Evolutionary conservation across 2,797 vertebrate genomes (phyloP).

Genomic region (Mormyrops boulengeri): DNA sequence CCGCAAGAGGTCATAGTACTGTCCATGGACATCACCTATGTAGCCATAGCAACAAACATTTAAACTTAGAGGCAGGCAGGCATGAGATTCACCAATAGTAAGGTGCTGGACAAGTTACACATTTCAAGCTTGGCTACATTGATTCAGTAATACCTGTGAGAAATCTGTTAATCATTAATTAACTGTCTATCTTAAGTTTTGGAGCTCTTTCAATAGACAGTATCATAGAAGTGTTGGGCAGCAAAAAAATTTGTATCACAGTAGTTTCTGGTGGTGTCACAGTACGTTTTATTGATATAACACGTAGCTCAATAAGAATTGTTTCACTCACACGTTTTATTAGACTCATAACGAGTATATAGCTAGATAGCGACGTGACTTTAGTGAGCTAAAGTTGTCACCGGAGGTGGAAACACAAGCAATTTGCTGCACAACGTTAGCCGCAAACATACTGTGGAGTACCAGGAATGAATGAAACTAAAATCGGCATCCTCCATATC

Average conservation of each 20-base stretch:
- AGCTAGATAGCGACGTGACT: too few species aligned
- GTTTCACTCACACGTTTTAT: too few species aligned
- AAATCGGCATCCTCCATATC: too few species aligned
- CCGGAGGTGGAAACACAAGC: too few species aligned
- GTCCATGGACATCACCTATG: constrained; percentile 70
- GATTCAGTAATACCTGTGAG: not conserved
- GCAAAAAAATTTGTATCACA: not conserved
- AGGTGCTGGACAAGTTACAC: not conserved
- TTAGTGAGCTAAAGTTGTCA: too few species aligned
- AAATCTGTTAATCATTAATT: not conserved
- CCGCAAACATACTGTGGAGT: too few species aligned
- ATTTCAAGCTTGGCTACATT: not conserved
- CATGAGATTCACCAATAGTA: not conserved
- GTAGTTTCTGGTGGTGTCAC: not conserved
- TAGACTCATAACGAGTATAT: too few species aligned
- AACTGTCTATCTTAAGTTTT: not conserved
- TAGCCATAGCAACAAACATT: not conserved
- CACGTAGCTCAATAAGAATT: too few species aligned
- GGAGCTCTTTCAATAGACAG: not conserved
- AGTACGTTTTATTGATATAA: not conserved
- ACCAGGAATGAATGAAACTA: too few species aligned
- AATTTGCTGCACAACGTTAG: too few species aligned
- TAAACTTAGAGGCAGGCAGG: not conserved
- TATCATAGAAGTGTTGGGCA: not conserved
- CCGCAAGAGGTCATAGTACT: constrained; percentile 73